Evolutionary conservation across 2,888 invertebrate species (phyloP).

Genomic region (Aelia acuminata): DNA sequence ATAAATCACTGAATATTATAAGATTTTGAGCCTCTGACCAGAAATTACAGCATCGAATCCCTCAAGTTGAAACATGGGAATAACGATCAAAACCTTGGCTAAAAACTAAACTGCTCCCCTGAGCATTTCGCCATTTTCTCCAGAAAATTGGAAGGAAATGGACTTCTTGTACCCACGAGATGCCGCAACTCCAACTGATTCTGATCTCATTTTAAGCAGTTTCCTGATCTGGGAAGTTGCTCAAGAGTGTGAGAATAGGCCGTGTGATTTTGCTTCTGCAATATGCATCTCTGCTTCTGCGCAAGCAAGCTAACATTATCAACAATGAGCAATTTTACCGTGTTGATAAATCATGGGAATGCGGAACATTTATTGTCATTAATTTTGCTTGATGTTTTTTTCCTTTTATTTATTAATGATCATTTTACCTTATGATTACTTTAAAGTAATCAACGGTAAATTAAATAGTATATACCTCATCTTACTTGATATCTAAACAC

Average conservation of each 20-base stretch:
- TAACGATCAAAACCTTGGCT: neutral
- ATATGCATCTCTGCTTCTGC: neutral
- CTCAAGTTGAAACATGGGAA: no score
- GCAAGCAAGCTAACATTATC: neutral
- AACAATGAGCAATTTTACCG: neutral
- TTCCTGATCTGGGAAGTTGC: neutral
- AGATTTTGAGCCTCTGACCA: no score
- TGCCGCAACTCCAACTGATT: neutral
- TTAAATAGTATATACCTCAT: no score
- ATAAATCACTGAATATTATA: no score
- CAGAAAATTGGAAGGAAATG: slow-evolving; percentile 20
- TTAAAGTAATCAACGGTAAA: no score
- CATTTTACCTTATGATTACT: no score
- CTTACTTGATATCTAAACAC: no score
- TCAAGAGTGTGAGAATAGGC: slow-evolving; percentile 23
- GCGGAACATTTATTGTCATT: neutral
- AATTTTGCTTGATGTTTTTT: no score
- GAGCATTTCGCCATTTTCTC: slow-evolving; percentile 27
- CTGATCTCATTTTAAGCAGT: slow-evolving; percentile 13
- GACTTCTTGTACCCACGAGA: slow-evolving; percentile 5
- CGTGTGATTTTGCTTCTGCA: slow-evolving; percentile 42
- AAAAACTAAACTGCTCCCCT: neutral
- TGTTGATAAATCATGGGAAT: neutral
- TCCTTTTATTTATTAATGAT: no score
- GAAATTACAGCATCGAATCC: no score